These are phyloP conservation scores for Opisthograptis luteolata DNA, from an alignment of 2,888 invertebrate species.

Conservation along the genomic window DNA sequence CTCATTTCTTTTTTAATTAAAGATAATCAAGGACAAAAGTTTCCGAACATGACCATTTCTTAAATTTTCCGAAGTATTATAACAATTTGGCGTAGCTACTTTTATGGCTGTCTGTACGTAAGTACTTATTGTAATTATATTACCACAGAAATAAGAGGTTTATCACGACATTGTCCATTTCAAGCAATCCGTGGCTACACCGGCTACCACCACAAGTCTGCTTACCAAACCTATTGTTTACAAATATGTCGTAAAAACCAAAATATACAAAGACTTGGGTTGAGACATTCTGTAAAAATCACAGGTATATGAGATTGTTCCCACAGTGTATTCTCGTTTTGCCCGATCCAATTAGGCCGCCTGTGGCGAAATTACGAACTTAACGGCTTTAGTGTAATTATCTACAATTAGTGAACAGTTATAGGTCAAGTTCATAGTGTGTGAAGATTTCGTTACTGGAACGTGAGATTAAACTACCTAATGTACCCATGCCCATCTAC, in stretches of 20 bases:
- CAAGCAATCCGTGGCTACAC: not conserved
- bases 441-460: not conserved
- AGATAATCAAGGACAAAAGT: too few species aligned
- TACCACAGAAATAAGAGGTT: too few species aligned
- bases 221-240: slow-evolving; percentile 1
- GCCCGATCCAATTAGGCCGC: slow-evolving; percentile 13
- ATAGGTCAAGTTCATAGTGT: slow-evolving; percentile 33
- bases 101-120: too few species aligned
- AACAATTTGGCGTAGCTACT: too few species aligned
- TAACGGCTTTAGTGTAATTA: slow-evolving; percentile 6
- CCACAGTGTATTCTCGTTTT: slow-evolving; percentile 10
- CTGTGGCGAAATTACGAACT: slow-evolving; percentile 26
- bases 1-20: too few species aligned
- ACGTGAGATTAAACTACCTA: not conserved
- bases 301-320: slow-evolving; percentile 15
- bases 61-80: too few species aligned
- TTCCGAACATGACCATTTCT: too few species aligned
- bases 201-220: not conserved
- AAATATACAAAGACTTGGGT: too few species aligned
- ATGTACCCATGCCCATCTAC: too few species aligned
- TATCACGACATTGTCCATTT: not conserved
- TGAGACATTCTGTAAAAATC: slow-evolving; percentile 9
- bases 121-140: too few species aligned
- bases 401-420: slow-evolving; percentile 25
- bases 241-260: slow-evolving; percentile 13